These are phyloP conservation scores for Carcina quercana DNA, from an alignment of 2,888 invertebrate species.

Conservation along the genomic window DNA sequence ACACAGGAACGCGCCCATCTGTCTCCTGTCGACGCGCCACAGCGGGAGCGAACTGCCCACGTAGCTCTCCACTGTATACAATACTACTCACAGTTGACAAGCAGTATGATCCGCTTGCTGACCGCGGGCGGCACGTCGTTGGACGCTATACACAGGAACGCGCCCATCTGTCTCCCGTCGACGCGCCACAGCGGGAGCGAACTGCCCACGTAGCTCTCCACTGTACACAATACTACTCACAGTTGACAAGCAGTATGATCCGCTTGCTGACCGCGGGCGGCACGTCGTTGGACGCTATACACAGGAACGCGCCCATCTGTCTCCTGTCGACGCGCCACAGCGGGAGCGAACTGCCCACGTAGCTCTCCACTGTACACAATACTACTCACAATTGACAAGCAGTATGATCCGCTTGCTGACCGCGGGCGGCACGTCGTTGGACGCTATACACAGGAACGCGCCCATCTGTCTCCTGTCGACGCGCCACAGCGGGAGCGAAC, in stretches of 20 bases:
- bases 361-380: slow-evolving; percentile 76
- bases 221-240: slow-evolving; percentile 79
- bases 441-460: no score
- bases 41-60: no score
- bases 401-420: no score
- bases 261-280: slow-evolving; percentile 93
- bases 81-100: slow-evolving; percentile 90
- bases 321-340: slow-evolving; percentile 87
- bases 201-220: slow-evolving; percentile 83
- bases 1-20: no score
- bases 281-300: slow-evolving; percentile 94
- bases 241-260: slow-evolving; percentile 90
- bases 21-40: no score
- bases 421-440: no score
- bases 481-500: no score
- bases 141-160: slow-evolving; percentile 92
- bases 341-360: slow-evolving; percentile 76
- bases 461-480: no score
- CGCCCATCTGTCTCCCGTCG: slow-evolving; percentile 92
- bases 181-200: slow-evolving; percentile 79
- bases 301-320: slow-evolving; percentile 94
- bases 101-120: slow-evolving; percentile 89
- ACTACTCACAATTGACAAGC: no score
- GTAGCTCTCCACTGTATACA: no score
- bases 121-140: slow-evolving; percentile 95